Conservation (phyloP, 1,140 invertebrate species). For the Scaptomyza pallida region DNA sequence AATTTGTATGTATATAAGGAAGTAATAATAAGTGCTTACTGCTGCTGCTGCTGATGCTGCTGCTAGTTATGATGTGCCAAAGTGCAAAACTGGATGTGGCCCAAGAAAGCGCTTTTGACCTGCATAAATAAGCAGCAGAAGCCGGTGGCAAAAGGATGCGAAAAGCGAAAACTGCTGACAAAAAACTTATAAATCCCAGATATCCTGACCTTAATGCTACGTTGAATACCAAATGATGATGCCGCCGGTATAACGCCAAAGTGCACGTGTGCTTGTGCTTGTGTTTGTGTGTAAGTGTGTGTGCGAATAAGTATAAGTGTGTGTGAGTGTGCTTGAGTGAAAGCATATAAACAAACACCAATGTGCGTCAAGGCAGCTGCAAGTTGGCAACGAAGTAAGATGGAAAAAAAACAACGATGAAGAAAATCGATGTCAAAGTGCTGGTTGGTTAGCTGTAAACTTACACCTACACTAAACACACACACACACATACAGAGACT, state of each 20-base stretch:
- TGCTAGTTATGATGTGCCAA: constrained; percentile 61
- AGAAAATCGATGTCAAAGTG: constrained; percentile 73
- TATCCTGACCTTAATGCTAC: constrained; percentile 80
- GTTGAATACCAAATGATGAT: constrained; percentile 80
- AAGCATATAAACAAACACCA: constrained; percentile 70
- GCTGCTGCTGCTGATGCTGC: too few relatives aligned
- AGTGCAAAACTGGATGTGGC: constrained; percentile 41
- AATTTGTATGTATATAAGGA: constrained; percentile 52
- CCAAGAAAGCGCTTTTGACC: constrained; percentile 29
- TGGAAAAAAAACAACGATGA: constrained; percentile 24
- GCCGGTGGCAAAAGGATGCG: constrained; percentile 23
- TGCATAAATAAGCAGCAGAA: constrained; percentile 61
- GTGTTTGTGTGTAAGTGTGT: constrained; percentile 10
- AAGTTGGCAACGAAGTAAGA: constrained; percentile 42
- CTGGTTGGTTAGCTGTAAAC: constrained; percentile 61
- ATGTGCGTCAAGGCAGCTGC: constrained; percentile 53
- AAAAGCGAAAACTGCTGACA: constrained; percentile 66
- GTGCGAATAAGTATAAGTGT: not conserved
- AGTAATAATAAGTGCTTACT: constrained; percentile 29
- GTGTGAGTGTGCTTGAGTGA: constrained; percentile 16
- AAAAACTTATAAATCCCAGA: constrained; percentile 82
- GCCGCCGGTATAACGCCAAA: constrained; percentile 28
- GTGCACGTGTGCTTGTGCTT: constrained; percentile 8
- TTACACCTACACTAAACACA: constrained; percentile 32
- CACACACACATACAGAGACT: not conserved